Percentiles rank a stretch among this genome's conserved stretches.
These are phyloP conservation scores for Psilopsiagon aymara DNA, from an alignment of 2,113 vertebrate genomes.

Conservation along the genomic window DNA sequence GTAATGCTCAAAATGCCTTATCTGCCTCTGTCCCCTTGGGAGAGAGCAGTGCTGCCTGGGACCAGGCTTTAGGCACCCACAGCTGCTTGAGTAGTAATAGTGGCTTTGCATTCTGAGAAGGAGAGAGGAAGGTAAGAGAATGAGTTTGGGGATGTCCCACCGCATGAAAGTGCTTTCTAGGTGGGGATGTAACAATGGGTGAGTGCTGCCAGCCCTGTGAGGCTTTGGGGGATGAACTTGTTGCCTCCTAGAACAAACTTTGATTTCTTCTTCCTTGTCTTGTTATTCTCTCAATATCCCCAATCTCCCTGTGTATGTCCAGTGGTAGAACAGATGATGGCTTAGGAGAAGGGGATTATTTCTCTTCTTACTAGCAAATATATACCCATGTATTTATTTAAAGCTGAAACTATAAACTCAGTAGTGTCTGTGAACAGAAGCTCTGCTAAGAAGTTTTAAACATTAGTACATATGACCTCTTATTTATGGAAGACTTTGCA, in stretches of 20 bases:
- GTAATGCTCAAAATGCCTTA: not conserved
- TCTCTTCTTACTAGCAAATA: conserved; percentile 30
- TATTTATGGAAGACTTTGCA: conserved; percentile 57
- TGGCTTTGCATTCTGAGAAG: not conserved
- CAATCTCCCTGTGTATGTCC: not conserved
- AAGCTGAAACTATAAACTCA: conserved; percentile 42
- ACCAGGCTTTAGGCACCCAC: not conserved
- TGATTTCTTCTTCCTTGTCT: not conserved
- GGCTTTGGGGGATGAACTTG: not conserved
- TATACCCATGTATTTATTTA: conserved; percentile 14
- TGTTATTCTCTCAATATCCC: not conserved
- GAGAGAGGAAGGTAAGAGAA: not conserved
- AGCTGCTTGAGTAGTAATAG: no score
- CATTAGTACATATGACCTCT: conserved; percentile 67
- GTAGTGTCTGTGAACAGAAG: conserved; percentile 33
- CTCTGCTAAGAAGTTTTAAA: conserved; percentile 70
- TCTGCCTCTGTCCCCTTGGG: not conserved
- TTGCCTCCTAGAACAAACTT: not conserved
- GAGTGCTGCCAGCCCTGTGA: not conserved
- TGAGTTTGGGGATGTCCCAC: not conserved
- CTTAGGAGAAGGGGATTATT: conserved; percentile 53
- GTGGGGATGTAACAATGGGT: not conserved
- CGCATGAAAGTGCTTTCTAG: not conserved
- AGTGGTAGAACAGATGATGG: conserved; percentile 31
- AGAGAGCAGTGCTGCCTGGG: not conserved